Evolutionary conservation across 1,140 invertebrate species (phyloP), one percentile per base, ranked within the genome.

Genomic region (Olivierus martensii): DNA sequence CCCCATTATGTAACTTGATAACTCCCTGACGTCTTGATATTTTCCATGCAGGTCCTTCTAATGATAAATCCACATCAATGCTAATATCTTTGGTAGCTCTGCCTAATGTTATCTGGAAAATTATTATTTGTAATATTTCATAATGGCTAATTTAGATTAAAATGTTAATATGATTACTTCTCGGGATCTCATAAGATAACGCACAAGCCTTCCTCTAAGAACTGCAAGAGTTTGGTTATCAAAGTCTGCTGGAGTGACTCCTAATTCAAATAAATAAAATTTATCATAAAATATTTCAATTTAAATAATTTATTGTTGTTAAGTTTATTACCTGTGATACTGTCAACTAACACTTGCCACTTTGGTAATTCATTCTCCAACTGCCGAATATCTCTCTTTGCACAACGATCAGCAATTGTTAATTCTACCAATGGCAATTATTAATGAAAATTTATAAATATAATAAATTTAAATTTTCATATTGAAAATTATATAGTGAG

Each of bases 271-370:
- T n/a, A n/a, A n/a, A n/a, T n/a, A n/a, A n/a, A n/a, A n/a, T n/a
- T n/a, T n/a, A n/a, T n/a, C n/a, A n/a, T 43, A 18, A 59, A 89
- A 80, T 62, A 89, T 84, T 3, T 78, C 10, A 44, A 15, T 12
- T 14, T 12, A 18, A 44, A 44, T 7, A 7, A 17, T 44, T 1
- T 2, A 12, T 44, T 17, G 9, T 44, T 15, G 10, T 10, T 36
- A 47, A 2, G 38, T 9, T 34, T 36, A n/a, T 15, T 76, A 4
- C 86, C 87, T 36, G 83, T 82, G 2, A 91, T 83, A 56, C 82
- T 84, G 63, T 94, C 90, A 11, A 94, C 87, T 37, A 96, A 66
- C n/a, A 93, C 87, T 67, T 93, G 89, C 87, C 87, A 94, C 55
- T 87, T 80, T 1, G 81, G 77, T 44, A 92, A 65, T 66, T 94